phyloP scores from a whole-genome alignment of 2,888 invertebrate genomes.

The Strigamia crassipes region DNA sequence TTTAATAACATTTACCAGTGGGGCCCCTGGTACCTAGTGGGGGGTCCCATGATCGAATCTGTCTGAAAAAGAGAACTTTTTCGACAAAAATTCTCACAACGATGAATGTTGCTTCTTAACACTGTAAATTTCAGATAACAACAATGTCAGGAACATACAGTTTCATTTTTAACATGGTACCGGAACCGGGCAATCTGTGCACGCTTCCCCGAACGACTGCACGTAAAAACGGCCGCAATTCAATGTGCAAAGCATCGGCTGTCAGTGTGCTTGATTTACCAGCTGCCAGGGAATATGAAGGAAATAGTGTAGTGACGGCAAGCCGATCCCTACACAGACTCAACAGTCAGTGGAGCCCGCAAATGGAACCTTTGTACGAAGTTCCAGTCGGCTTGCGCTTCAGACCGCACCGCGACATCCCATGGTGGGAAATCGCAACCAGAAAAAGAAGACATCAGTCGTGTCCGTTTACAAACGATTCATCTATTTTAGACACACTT shows the following conservation, averaged over 20 bases:
- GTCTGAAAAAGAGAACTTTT: no score
- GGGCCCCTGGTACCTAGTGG: no score
- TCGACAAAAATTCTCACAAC: not conserved
- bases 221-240: not conserved
- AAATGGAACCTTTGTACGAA: slow-evolving; percentile 61
- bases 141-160: slow-evolving; percentile 40
- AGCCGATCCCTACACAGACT: slow-evolving; percentile 49
- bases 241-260: slow-evolving; percentile 22
- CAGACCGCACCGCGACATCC: slow-evolving; percentile 70
- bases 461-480: slow-evolving; percentile 75
- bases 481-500: not conserved
- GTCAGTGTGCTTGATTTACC: slow-evolving; percentile 31
- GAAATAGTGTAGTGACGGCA: slow-evolving; percentile 47
- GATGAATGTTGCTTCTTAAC: slow-evolving; percentile 20
- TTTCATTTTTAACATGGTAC: slow-evolving; percentile 35
- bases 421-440: slow-evolving; percentile 88
- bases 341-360: slow-evolving; percentile 51
- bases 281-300: slow-evolving; percentile 8
- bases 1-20: no score
- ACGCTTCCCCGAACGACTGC: slow-evolving; percentile 9
- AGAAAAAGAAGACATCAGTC: slow-evolving; percentile 75
- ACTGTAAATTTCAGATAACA: slow-evolving; percentile 29
- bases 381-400: slow-evolving; percentile 51
- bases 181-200: slow-evolving; percentile 8
- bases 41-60: no score